Conservation (phyloP, 2,888 invertebrate species). For the Corbicula japonica region DNA sequence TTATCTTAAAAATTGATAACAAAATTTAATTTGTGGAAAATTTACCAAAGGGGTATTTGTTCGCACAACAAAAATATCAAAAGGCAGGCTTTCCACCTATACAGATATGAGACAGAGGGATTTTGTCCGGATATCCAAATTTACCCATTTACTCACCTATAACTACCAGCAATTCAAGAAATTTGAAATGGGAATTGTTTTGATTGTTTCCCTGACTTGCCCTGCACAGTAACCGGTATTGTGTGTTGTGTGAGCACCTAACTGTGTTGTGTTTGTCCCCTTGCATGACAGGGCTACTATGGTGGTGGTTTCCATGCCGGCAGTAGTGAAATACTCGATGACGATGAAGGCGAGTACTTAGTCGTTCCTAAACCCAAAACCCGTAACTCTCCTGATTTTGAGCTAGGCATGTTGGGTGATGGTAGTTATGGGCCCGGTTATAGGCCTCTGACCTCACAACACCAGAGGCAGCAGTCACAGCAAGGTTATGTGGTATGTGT, state of each 20-base stretch:
- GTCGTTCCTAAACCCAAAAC: conserved; percentile 70
- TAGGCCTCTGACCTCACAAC: conserved; percentile 30
- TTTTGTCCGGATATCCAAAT: too few relatives aligned
- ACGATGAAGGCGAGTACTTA: conserved; percentile 73
- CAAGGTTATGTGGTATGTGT: conserved; percentile 71
- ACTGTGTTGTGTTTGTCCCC: conserved; percentile 28
- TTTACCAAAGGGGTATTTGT: too few relatives aligned
- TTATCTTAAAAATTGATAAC: too few relatives aligned
- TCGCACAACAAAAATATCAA: too few relatives aligned
- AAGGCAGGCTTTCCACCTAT: too few relatives aligned
- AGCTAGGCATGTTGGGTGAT: conserved; percentile 59
- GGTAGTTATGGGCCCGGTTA: conserved; percentile 60
- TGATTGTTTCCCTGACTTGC: too few relatives aligned
- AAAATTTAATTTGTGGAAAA: too few relatives aligned
- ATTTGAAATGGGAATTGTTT: too few relatives aligned
- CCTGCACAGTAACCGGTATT: too few relatives aligned
- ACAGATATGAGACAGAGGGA: too few relatives aligned
- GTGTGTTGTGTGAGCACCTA: conserved; percentile 26
- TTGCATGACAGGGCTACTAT: conserved; percentile 44
- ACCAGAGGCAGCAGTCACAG: conserved; percentile 34
- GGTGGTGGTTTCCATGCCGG: conserved; percentile 65
- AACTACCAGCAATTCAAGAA: too few relatives aligned
- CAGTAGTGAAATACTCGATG: conserved; percentile 67
- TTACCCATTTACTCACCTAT: too few relatives aligned
- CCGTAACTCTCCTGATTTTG: conserved; percentile 65